Evolutionary conservation across 2,113 vertebrate genomes (phyloP).

Genomic region (Syngnathus scovelli): DNA sequence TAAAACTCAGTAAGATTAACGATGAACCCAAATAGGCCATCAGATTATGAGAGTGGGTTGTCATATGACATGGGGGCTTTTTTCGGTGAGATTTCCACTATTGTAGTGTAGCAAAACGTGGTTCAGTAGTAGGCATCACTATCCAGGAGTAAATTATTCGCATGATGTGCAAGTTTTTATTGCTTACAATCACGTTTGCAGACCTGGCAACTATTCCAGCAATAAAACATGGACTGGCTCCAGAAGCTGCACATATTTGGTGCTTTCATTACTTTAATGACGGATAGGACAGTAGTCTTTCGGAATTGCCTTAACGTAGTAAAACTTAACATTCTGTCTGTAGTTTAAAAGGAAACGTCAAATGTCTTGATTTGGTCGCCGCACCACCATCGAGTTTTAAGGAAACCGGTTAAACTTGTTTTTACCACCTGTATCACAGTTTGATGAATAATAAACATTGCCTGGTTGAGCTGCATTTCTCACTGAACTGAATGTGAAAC

Average conservation of each 20-base stretch:
- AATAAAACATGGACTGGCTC: constrained; percentile 35
- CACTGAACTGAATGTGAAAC: too few relatives aligned
- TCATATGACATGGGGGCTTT: constrained; percentile 20
- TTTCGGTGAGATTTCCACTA: neutral
- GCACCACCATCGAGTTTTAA: neutral
- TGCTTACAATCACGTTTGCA: constrained; percentile 47
- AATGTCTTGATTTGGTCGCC: neutral
- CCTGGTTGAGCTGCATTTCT: too few relatives aligned
- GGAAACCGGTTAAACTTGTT: too few relatives aligned
- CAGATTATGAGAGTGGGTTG: constrained; percentile 48
- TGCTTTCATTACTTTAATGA: constrained; percentile 19
- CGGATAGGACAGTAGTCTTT: constrained; percentile 7
- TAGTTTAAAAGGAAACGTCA: neutral
- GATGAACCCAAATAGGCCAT: constrained; percentile 59
- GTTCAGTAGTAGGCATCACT: neutral
- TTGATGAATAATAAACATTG: too few relatives aligned
- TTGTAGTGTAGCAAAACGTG: neutral
- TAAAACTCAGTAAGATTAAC: constrained; percentile 51
- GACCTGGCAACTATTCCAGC: constrained; percentile 39
- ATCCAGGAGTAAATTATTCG: constrained; percentile 16
- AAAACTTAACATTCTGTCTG: neutral
- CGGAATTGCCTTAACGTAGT: neutral
- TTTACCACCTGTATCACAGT: too few relatives aligned
- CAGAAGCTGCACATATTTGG: constrained; percentile 31
- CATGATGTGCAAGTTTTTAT: constrained; percentile 46